Evolutionary conservation across 1,140 invertebrate genomes (phyloP).

Genomic region (Zaprionus camerounensis): DNA sequence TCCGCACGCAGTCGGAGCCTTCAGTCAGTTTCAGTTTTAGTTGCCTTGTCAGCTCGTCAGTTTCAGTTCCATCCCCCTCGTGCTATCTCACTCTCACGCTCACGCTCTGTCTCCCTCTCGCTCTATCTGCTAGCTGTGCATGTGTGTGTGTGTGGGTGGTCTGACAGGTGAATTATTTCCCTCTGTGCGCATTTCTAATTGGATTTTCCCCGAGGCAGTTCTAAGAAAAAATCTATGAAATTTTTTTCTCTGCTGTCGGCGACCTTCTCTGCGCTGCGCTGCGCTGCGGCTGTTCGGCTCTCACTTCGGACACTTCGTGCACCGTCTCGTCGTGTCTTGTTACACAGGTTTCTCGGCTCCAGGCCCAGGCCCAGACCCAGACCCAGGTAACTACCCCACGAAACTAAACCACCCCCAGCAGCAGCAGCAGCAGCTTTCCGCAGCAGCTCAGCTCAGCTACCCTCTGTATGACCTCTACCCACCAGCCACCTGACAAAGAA

Average conservation of each 20-base stretch:
- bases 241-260: conserved; percentile 50
- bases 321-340: conserved; percentile 17
- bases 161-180: conserved; percentile 84
- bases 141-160: conserved; percentile 49
- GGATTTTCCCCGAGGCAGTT: conserved; percentile 77
- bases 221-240: conserved; percentile 84
- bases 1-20: conserved; percentile 65
- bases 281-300: conserved; percentile 18
- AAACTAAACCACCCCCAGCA: conserved; percentile 30
- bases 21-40: conserved; percentile 56
- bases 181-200: conserved; percentile 83
- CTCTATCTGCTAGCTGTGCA: neutral
- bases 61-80: conserved; percentile 62
- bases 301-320: conserved; percentile 5
- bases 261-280: conserved; percentile 25
- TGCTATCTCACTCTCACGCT: conserved; percentile 12
- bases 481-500: conserved; percentile 36
- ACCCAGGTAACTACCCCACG: conserved; percentile 19
- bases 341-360: conserved; percentile 29
- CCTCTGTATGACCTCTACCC: conserved; percentile 74
- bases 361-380: neutral
- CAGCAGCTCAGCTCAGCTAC: conserved; percentile 47
- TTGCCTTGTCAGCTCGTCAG: conserved; percentile 73
- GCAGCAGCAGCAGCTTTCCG: conserved; percentile 17
- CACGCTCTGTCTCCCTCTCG: neutral